phyloP scores from a whole-genome alignment of 1,140 invertebrate species.

The Mya arenaria region DNA sequence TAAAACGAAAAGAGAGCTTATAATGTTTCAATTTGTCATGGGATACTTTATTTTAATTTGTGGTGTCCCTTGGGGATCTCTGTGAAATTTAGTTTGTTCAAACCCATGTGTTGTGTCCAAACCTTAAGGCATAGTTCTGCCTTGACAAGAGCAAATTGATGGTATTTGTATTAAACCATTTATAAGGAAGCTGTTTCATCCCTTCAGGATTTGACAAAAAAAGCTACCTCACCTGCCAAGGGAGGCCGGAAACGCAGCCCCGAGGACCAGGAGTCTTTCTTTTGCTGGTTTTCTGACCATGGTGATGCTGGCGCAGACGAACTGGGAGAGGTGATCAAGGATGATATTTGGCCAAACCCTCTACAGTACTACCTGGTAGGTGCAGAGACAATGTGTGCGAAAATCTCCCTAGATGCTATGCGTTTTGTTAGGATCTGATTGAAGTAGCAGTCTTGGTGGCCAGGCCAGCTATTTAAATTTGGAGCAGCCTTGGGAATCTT shows the following conservation, averaged over 20 bases:
- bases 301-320: slow-evolving; percentile 80
- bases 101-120: no score
- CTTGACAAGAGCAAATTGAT: no score
- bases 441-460: background rate
- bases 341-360: slow-evolving; percentile 96
- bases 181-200: background rate
- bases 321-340: slow-evolving; percentile 86
- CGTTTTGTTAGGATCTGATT: background rate
- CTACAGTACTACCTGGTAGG: slow-evolving; percentile 93
- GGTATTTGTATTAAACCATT: no score
- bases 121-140: no score
- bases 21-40: no score
- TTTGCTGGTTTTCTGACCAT: slow-evolving; percentile 81
- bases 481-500: background rate
- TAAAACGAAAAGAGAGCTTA: no score
- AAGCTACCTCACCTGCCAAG: slow-evolving; percentile 70
- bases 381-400: slow-evolving; percentile 59
- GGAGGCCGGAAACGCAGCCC: slow-evolving; percentile 74
- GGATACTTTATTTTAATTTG: no score
- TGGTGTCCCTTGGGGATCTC: no score
- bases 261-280: slow-evolving; percentile 80
- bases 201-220: slow-evolving; percentile 77
- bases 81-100: no score
- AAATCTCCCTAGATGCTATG: background rate
- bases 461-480: background rate